Evolutionary conservation across 2,113 vertebrate genomes (phyloP), one percentile per base, ranked within the genome.

Genomic region (Xerus inauris): DNA sequence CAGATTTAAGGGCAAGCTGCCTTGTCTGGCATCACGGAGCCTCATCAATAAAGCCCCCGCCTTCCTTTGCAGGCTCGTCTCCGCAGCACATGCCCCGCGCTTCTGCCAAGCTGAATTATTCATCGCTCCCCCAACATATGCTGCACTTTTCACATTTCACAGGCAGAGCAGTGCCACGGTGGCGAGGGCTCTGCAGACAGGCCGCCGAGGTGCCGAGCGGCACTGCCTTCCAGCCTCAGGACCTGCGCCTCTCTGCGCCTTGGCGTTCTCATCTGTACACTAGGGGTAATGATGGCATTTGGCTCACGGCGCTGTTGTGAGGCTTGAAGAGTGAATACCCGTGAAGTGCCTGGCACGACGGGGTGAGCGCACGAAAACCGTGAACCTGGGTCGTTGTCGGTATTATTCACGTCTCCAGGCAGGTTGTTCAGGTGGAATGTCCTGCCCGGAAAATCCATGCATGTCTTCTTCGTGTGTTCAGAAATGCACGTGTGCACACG

Each of bases 1-100:
- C 93, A 98, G 98, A 97, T 98, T 98, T 98, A 98, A 97, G 97
- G 96, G 97, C 97, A 93, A 80, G 96, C 95, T 95, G 97, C 97
- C 95, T 95, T 40, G 45, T 97, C 97, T 97, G 87, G 64, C 97
- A 94, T 95, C 94, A 32, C 8, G 79, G 95, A 91, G 54, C 94
- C 94, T 94, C 96, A 95, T 97, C 97, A 95, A 82, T 94, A 94
- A 95, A 96, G 76, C 93, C 77, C 71, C 95, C 79, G 24, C 95
- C 94, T 94, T 91, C 94, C 91, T 87, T 72, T 87, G 94, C 93
- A 93, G 96, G 83, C 96, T 86, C 3, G 95, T 97, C 97, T 96
- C 94, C 94, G 49, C 67, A 72, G 96, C 94, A 40, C 96, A 87
- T 38, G 32, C 87, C 95, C 95, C 5, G 89, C 38, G 87, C 95